phyloP scores from a whole-genome alignment of 2,888 invertebrate genomes.

The Netelia melanura region DNA sequence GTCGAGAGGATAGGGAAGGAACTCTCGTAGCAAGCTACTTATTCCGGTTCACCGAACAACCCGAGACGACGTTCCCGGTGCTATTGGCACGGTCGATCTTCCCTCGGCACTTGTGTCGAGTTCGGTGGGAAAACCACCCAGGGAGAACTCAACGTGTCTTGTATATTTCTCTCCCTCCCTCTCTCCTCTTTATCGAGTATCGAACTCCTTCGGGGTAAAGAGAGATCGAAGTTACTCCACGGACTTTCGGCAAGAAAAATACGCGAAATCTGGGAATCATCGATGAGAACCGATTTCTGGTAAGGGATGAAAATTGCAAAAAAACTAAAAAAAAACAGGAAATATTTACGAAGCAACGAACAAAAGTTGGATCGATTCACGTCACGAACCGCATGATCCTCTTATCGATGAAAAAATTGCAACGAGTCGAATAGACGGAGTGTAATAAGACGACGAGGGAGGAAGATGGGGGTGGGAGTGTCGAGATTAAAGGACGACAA shows the following conservation, averaged over 20 bases:
- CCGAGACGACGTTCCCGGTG: slow-evolving; percentile 24
- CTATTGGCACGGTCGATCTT: slow-evolving; percentile 52
- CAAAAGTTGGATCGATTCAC: slow-evolving; percentile 62
- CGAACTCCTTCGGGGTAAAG: no score
- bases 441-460: slow-evolving; percentile 71
- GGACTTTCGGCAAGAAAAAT: no score
- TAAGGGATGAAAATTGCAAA: slow-evolving; percentile 7
- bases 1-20: slow-evolving; percentile 8
- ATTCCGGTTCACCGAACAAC: slow-evolving; percentile 60
- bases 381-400: slow-evolving; percentile 73
- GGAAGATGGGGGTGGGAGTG: slow-evolving; percentile 57
- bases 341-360: neutral
- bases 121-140: slow-evolving; percentile 32
- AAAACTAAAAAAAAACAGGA: neutral
- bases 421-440: slow-evolving; percentile 65
- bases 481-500: slow-evolving; percentile 76
- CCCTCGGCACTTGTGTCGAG: neutral
- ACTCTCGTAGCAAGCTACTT: slow-evolving; percentile 61
- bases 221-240: no score
- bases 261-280: neutral
- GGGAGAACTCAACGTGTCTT: slow-evolving; percentile 44
- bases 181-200: no score
- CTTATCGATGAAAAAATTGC: slow-evolving; percentile 70
- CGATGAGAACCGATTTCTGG: neutral
- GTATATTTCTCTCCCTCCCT: neutral